Evolutionary conservation across 1,140 invertebrate species (phyloP).

Genomic region (Cyclina sinensis): DNA sequence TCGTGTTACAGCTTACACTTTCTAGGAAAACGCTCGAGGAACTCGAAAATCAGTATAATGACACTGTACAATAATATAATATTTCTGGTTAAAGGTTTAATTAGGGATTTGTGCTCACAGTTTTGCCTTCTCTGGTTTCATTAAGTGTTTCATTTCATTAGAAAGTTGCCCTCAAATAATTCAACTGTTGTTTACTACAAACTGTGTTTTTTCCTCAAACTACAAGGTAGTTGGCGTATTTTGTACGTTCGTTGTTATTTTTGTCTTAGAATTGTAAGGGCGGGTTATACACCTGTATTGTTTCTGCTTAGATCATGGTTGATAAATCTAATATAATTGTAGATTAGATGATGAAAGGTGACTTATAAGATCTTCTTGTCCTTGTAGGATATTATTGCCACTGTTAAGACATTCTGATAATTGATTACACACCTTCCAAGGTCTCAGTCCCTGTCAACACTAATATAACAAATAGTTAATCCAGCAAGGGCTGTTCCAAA

Average conservation of each 20-base stretch:
- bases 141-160: background rate
- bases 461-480: background rate
- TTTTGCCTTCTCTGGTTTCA: no score
- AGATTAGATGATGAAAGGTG: background rate
- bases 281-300: slow-evolving; percentile 8
- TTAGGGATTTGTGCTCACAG: no score
- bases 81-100: no score
- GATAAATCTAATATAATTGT: background rate
- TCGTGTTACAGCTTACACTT: slow-evolving; percentile 9
- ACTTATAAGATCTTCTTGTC: background rate
- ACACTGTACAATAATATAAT: no score
- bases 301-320: background rate
- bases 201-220: background rate
- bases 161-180: background rate
- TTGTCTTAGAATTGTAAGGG: background rate
- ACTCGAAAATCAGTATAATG: no score
- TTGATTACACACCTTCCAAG: background rate
- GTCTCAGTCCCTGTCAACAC: background rate
- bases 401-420: slow-evolving; percentile 1
- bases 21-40: no score
- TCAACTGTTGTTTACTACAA: background rate
- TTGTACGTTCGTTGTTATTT: background rate
- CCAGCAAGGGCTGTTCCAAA: background rate
- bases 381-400: background rate
- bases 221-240: background rate